Evolutionary conservation across 2,888 invertebrate species (phyloP).

Genomic region (Drosophila prostipennis): DNA sequence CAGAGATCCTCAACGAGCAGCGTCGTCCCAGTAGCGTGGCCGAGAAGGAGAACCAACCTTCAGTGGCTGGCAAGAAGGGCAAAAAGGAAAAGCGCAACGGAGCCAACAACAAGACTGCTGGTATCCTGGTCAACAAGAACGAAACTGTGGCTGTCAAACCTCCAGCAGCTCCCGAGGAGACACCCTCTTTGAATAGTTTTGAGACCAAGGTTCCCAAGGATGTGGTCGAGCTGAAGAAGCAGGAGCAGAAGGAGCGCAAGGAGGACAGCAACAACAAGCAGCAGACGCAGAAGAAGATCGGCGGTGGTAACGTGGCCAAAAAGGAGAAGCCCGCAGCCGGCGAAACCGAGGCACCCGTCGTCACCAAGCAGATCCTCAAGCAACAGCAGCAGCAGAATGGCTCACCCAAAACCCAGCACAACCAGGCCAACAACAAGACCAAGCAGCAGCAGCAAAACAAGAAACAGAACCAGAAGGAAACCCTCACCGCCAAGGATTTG

Average conservation of each 20-base stretch:
- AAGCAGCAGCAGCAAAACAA: slow-evolving; percentile 81
- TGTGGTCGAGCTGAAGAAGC: slow-evolving; percentile 85
- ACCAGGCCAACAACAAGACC: slow-evolving; percentile 81
- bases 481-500: slow-evolving; percentile 76
- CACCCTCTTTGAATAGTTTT: slow-evolving; percentile 88
- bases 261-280: slow-evolving; percentile 65
- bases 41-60: slow-evolving; percentile 75
- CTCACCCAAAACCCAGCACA: slow-evolving; percentile 81
- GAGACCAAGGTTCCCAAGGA: slow-evolving; percentile 93
- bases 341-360: slow-evolving; percentile 64
- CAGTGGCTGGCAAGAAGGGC: slow-evolving; percentile 52
- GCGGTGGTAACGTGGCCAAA: slow-evolving; percentile 50
- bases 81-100: slow-evolving; percentile 80
- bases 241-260: slow-evolving; percentile 71
- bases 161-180: slow-evolving; percentile 76
- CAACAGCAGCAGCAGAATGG: slow-evolving; percentile 64
- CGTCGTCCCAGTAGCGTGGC: slow-evolving; percentile 64
- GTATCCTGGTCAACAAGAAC: slow-evolving; percentile 83
- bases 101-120: slow-evolving; percentile 48
- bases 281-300: slow-evolving; percentile 60
- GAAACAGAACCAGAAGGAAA: slow-evolving; percentile 84
- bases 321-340: slow-evolving; percentile 60
- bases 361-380: slow-evolving; percentile 75
- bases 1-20: slow-evolving; percentile 76
- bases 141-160: slow-evolving; percentile 72